These are phyloP conservation scores for Habropoda laboriosa DNA, from an alignment of 1,140 invertebrate species.

Conservation along the genomic window DNA sequence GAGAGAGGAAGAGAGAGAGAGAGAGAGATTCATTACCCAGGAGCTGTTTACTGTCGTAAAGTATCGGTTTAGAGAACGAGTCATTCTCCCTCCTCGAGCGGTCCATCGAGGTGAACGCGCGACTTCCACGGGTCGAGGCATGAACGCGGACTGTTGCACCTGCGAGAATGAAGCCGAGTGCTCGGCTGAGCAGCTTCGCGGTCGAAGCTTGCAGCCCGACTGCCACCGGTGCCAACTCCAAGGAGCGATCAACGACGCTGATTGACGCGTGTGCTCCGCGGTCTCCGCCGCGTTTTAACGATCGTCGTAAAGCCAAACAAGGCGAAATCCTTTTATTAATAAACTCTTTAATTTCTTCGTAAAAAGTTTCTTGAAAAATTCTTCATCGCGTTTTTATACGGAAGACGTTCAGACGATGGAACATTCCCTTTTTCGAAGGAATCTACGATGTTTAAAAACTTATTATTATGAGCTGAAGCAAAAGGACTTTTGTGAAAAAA, in stretches of 20 bases:
- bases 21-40: constrained; percentile 62
- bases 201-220: constrained; percentile 69
- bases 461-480: too few species aligned
- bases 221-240: constrained; percentile 58
- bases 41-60: constrained; percentile 51
- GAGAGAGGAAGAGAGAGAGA: too few species aligned
- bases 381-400: too few species aligned
- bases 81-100: constrained; percentile 47
- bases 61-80: constrained; percentile 23
- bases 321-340: background rate
- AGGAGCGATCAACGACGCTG: constrained; percentile 50
- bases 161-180: constrained; percentile 13
- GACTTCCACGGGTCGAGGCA: background rate
- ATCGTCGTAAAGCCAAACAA: background rate
- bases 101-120: constrained; percentile 45
- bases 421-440: too few species aligned
- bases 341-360: too few species aligned
- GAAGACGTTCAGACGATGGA: too few species aligned
- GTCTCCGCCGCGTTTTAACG: background rate
- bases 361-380: too few species aligned
- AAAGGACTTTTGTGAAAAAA: too few species aligned
- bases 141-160: constrained; percentile 27
- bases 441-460: too few species aligned
- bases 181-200: constrained; percentile 63
- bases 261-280: constrained; percentile 1